phyloP scores from a whole-genome alignment of 2,888 invertebrate species.

The Leptinotarsa peninsularis region DNA sequence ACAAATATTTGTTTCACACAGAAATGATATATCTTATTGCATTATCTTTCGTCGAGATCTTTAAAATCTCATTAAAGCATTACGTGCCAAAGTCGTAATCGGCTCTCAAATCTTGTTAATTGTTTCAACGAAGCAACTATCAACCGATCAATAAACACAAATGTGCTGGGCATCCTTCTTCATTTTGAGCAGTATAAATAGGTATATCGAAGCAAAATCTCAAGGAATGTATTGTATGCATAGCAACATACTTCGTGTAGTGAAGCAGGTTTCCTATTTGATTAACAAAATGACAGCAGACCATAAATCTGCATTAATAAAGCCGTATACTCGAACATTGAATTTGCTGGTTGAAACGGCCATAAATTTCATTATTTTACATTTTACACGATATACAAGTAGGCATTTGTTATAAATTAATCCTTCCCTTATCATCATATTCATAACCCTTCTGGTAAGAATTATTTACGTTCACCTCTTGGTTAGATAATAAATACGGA shows the following conservation, averaged over 20 bases:
- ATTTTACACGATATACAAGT: constrained; percentile 52
- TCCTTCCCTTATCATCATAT: constrained; percentile 39
- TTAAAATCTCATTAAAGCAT: neutral
- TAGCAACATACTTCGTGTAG: constrained; percentile 58
- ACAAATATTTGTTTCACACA: too few species aligned
- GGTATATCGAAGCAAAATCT: constrained; percentile 55
- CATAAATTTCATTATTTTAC: constrained; percentile 57
- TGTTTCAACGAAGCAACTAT: neutral
- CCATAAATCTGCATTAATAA: constrained; percentile 66
- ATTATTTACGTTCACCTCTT: constrained; percentile 15
- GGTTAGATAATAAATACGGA: constrained; percentile 7
- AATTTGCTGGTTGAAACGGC: constrained; percentile 54
- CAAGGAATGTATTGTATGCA: constrained; percentile 55
- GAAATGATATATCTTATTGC: neutral
- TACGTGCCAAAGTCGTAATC: neutral
- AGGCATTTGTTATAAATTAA: constrained; percentile 50
- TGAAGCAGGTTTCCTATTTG: constrained; percentile 64
- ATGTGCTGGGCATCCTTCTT: neutral
- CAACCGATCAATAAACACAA: neutral
- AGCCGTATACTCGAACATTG: constrained; percentile 63
- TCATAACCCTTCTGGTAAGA: constrained; percentile 30
- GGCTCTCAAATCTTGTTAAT: neutral
- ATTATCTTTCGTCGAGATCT: neutral
- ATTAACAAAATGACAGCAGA: constrained; percentile 64
- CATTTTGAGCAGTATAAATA: constrained; percentile 39